phyloP scores from a whole-genome alignment of 2,888 invertebrate genomes.

The Prosopocoilus inquinatus region DNA sequence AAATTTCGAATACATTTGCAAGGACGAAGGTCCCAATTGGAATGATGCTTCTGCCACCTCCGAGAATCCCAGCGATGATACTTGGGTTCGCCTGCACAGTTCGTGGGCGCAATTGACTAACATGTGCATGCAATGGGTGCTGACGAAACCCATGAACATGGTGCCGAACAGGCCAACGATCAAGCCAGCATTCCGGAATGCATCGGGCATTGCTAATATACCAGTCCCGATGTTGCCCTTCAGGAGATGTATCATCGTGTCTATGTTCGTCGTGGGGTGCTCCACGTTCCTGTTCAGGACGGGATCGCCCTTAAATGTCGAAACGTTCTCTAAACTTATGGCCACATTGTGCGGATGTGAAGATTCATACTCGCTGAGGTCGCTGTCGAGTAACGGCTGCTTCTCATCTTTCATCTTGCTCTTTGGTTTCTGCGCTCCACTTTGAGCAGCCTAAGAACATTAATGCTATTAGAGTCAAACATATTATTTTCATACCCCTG shows the following conservation, averaged over 20 bases:
- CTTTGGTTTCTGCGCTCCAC: constrained; percentile 24
- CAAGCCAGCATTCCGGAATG: constrained; percentile 89
- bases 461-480: background rate
- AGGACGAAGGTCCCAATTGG: constrained; percentile 66
- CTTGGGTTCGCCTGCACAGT: constrained; percentile 66
- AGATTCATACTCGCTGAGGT: constrained; percentile 35
- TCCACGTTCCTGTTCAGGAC: constrained; percentile 67
- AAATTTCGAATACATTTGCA: constrained; percentile 61
- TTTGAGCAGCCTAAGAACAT: constrained; percentile 15
- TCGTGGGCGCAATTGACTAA: constrained; percentile 73
- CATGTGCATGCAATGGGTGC: constrained; percentile 92
- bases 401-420: constrained; percentile 65
- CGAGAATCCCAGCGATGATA: constrained; percentile 71
- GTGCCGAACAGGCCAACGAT: constrained; percentile 81
- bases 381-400: constrained; percentile 59
- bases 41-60: constrained; percentile 78
- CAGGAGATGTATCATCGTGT: constrained; percentile 71
- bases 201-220: constrained; percentile 95
- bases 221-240: constrained; percentile 87
- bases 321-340: constrained; percentile 27
- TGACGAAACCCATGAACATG: constrained; percentile 79
- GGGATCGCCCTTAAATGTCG: constrained; percentile 55
- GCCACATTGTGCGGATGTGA: constrained; percentile 19
- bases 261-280: constrained; percentile 78
- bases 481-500: background rate